Base-by-base conservation (phyloP, 2,113 vertebrate genomes). In the Passerina amoena region DNA sequence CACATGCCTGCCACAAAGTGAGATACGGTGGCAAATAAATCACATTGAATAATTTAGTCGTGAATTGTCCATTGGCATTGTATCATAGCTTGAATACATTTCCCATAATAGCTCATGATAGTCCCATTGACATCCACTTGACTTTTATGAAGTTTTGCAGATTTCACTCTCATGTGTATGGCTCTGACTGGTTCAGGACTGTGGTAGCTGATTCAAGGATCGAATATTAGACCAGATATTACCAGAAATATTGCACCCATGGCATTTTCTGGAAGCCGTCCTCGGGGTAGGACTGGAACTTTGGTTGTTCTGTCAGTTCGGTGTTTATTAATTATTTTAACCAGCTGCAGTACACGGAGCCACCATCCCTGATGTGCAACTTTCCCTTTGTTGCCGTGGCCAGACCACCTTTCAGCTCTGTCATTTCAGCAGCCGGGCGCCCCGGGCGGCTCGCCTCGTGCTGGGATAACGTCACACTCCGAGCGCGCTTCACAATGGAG, bases 91-190 rank as follows among this genome's bases (percentile, higher is more conserved):
- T 84, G 95, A 94, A 95, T 96, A 60, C 82, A 90, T 96, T 93
- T 90, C 76, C 94, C 65, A 88, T 96, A 93, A 96, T 92, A 96
- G 90, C 93, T 95, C 93, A 95, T 77, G 73, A 96, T 94, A 92
- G 93, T 93, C 95, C 94, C 86, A 78, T 95, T 96, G 95, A 95
- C 88, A 94, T 92, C 85, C 86, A 96, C 90, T 97, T 97, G 93
- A 97, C 96, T 97, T 95, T 95, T 94, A 95, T 88, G 92, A 96
- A 96, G 93, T 96, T 96, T 96, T 92, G 72, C 82, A 93, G 71
- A 92, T 93, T 93, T 78, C 80, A 5, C 71, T 92, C 92, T 82
- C 48, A 4, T 42, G 15, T 14, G 73, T 94, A 60, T 5, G 8
- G 40, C 88, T 84, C 72, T 88, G 85, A 80, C 57, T 88, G 72